phyloP scores from a whole-genome alignment of 2,113 vertebrate genomes.

The Aspidoscelis tigris region DNA sequence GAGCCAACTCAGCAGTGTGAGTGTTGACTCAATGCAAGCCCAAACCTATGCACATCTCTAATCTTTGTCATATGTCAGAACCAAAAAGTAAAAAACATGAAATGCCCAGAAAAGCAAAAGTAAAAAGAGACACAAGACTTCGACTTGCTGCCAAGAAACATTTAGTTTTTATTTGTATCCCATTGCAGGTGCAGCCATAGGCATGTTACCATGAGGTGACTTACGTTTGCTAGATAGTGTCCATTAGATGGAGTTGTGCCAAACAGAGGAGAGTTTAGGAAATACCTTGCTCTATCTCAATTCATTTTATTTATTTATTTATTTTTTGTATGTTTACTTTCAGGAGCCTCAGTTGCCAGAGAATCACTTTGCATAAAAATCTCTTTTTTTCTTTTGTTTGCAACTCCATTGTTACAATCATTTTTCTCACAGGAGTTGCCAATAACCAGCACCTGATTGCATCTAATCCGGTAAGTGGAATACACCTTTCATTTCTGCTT shows the following conservation, averaged over 20 bases:
- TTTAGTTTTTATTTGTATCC: too few relatives aligned
- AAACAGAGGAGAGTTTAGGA: background rate
- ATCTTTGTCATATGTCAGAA: too few relatives aligned
- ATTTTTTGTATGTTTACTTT: constrained; percentile 66
- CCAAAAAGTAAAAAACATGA: too few relatives aligned
- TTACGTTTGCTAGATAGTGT: constrained; percentile 11
- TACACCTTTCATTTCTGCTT: background rate
- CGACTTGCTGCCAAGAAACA: too few relatives aligned
- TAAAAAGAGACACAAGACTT: too few relatives aligned
- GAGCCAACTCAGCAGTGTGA: too few relatives aligned
- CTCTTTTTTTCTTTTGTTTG: constrained; percentile 96
- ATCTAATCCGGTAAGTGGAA: constrained; percentile 89
- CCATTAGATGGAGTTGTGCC: background rate
- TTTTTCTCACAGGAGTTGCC: constrained; percentile 88
- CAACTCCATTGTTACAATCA: constrained; percentile 94
- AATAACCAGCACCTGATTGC: constrained; percentile 92
- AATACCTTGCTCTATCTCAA: background rate
- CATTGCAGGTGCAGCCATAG: too few relatives aligned
- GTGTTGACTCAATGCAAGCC: too few relatives aligned
- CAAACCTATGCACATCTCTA: too few relatives aligned
- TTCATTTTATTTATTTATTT: constrained; percentile 17
- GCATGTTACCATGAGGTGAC: too few relatives aligned
- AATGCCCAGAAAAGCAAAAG: too few relatives aligned
- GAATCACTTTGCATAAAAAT: constrained; percentile 98
- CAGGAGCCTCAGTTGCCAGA: constrained; percentile 97